phyloP scores from a whole-genome alignment of 2,888 invertebrate species.

The Bombylius major region DNA sequence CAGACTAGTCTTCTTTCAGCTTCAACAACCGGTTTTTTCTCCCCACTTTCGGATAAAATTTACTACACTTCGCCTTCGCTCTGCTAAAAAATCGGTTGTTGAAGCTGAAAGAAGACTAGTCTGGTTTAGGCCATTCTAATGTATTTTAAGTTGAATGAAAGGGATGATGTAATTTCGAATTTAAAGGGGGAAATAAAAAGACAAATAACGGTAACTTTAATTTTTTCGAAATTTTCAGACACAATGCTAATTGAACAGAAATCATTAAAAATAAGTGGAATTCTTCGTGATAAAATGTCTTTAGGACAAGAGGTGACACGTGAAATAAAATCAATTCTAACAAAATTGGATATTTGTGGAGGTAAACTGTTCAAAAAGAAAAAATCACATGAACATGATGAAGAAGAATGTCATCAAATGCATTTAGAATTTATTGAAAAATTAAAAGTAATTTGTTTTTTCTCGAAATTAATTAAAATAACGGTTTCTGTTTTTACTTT shows the following conservation, averaged over 20 bases:
- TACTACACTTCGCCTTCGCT: no score
- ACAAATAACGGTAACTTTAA: no score
- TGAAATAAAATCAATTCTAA: slow-evolving; percentile 46
- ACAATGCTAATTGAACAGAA: slow-evolving; percentile 56
- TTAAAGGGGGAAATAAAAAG: no score
- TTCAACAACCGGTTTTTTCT: no score
- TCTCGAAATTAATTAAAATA: not conserved
- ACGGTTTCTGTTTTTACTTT: not conserved
- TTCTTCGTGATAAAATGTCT: slow-evolving; percentile 44
- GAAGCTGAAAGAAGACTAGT: no score
- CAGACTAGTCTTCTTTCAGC: no score
- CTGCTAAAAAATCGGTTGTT: no score
- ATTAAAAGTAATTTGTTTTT: slow-evolving; percentile 34
- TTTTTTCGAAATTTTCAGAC: slow-evolving; percentile 18
- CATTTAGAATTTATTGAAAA: slow-evolving; percentile 41
- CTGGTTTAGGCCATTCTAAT: no score
- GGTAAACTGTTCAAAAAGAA: slow-evolving; percentile 44
- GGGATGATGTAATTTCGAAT: no score
- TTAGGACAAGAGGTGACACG: slow-evolving; percentile 46
- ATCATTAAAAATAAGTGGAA: slow-evolving; percentile 52
- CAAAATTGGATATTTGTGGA: slow-evolving; percentile 45
- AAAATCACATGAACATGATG: slow-evolving; percentile 41
- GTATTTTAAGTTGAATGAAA: not conserved
- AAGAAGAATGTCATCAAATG: slow-evolving; percentile 42
- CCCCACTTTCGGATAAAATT: no score